Evolutionary conservation across 2,888 invertebrate genomes (phyloP), one percentile per base, ranked within the genome.

Genomic region (Palloptera scutellata): DNA sequence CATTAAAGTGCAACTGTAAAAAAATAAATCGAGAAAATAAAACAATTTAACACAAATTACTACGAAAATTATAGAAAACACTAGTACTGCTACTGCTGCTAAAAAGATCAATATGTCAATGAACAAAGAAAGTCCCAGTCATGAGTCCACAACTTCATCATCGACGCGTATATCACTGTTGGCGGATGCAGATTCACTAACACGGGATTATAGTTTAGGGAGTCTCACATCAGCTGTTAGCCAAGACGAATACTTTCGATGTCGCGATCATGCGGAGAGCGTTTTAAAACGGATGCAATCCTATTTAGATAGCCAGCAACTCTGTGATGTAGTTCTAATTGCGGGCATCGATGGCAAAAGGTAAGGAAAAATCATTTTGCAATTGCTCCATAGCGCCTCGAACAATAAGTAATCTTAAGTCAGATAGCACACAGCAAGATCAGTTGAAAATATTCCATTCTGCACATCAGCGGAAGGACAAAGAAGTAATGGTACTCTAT

Each of bases 251-350:
- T 91, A 89, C 80, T 92, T 91, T 84, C 89, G 89, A 76, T 90
- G 91, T 81, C 88, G 89, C 77, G 91, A 92, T 79, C 95, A 96
- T 86, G 92, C 96, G 9, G 93, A 94, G 80, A 88, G 88, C 66
- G 92, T 94, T 78, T 87, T 96, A 63, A 90, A 89, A 75, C 91
- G 92, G 79, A 94, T 96, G 91, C 92, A 91, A 82, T 88, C 89
- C 63, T 95, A 94, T 86, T 89, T 93, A 73, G 90, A 92, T 79
- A 90, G 91, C 69, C 91, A 92, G 77, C 92, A 94, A 84, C 87
- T 97, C 63, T 95, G 95, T 81, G 97, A 97, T 87, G 93, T 97
- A 61, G 90, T 90, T 19, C 88, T 97, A 30, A 90, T 96, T 76
- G 95, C 94, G 70, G 95, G 92, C 81, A 86, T 85, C 73, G 87